phyloP scores from a whole-genome alignment of 2,113 vertebrate species.

The Channa maculata region DNA sequence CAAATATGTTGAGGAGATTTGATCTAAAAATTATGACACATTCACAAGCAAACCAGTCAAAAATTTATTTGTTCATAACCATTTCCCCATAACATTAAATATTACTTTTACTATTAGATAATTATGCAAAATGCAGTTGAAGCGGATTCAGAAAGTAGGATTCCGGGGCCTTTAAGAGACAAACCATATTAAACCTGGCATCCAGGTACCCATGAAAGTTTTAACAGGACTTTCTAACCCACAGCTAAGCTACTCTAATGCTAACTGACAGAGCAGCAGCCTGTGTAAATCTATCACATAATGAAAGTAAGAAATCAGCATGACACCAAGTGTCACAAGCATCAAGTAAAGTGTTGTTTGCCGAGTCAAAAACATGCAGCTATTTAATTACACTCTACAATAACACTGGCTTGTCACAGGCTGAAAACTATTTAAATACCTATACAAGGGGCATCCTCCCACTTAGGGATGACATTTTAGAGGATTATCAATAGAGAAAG shows the following conservation, averaged over 20 bases:
- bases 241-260: conserved; percentile 28
- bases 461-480: conserved; percentile 37
- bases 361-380: conserved; percentile 21
- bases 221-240: conserved; percentile 26
- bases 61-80: no score
- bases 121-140: neutral
- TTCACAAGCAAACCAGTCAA: no score
- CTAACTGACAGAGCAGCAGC: conserved; percentile 44
- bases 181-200: neutral
- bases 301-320: conserved; percentile 28
- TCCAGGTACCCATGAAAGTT: conserved; percentile 8
- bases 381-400: conserved; percentile 39
- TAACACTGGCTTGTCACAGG: neutral
- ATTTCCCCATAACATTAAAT: neutral
- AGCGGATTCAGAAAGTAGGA: neutral
- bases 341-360: conserved; percentile 20
- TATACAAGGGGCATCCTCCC: conserved; percentile 11
- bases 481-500: conserved; percentile 24
- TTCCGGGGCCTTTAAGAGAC: neutral
- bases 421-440: conserved; percentile 21
- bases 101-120: neutral
- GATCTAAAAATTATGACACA: no score
- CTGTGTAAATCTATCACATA: conserved; percentile 23
- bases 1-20: no score
- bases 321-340: conserved; percentile 25